Conservation (phyloP, 2,113 vertebrate species). For the Crotalus helleri region DNA sequence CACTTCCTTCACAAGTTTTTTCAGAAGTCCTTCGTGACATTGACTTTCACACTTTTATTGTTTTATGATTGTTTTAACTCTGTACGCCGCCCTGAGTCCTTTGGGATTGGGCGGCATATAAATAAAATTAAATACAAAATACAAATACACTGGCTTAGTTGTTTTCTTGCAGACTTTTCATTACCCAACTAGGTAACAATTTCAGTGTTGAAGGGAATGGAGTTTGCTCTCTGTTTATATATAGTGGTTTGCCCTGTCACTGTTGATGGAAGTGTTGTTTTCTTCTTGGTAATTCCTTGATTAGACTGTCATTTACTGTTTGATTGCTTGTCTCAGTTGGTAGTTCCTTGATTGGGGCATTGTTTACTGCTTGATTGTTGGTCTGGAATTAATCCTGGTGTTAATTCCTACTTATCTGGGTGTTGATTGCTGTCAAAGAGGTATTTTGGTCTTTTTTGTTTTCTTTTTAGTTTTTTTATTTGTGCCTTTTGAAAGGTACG, state of each 20-base stretch:
- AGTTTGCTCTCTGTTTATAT: neutral
- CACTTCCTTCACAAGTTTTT: no score
- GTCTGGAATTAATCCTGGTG: neutral
- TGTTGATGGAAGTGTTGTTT: neutral
- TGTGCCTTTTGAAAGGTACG: neutral
- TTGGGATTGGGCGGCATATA: no score
- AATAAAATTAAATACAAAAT: no score
- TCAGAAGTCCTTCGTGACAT: no score
- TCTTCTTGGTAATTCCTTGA: neutral
- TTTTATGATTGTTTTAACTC: no score
- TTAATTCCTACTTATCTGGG: neutral
- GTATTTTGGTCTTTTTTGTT: neutral
- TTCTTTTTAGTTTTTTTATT: neutral
- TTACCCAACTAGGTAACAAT: neutral
- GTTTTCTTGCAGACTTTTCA: neutral
- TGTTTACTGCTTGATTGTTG: neutral
- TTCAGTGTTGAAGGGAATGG: neutral
- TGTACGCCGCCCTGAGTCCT: no score
- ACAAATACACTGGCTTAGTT: no score
- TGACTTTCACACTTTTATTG: no score
- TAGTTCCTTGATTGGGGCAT: neutral
- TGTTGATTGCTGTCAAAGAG: neutral
- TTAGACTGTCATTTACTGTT: neutral
- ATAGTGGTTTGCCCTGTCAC: neutral
- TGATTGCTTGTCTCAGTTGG: neutral